Evolutionary conservation across 2,888 invertebrate genomes (phyloP), one percentile per base, ranked within the genome.

Genomic region (Carabus problematicus): DNA sequence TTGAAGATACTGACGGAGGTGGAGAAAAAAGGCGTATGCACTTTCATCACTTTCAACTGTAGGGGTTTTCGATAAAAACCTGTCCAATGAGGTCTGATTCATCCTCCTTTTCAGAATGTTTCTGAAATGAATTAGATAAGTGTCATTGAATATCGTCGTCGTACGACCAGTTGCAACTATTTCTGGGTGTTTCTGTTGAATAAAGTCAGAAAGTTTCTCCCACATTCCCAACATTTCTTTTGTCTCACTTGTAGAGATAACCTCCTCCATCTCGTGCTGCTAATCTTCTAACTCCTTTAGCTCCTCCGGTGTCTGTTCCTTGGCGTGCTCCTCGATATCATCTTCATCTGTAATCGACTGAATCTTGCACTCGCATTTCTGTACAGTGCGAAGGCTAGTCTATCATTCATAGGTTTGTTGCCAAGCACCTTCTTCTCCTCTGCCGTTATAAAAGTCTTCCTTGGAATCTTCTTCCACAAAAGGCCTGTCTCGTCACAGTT

Each of bases 401-500:
- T n/a, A n/a, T n/a, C n/a, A n/a, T n/a, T n/a, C n/a, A 9, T 42
- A n/a, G 29, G 29, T 29, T 29, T 29, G 29, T 29, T 2, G 4
- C 29, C 29, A 3, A 4, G 29, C 29, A 29, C 4, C 29, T 2
- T 29, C 29, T 29, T 6, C 29, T 29, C 29, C n/a, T 29, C 29
- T 29, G 29, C 29, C 29, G 29, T 29, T 29, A 29, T 29, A 4
- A 3, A 29, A 29, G 29, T 29, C 29, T 6, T 29, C 2, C 4
- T 6, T 6, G 29, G 29, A 2, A 29, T 49, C 39, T 29, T 16
- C 18, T 63, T 63, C 72, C 71, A 71, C 56, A 72, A 74, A 42
- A 73, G 70, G 18, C 72, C 72, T 61, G 73, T 74, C 52, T 74
- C 71, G 64, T 74, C 72, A 60, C 66, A 71, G 70, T 74, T 74